These are phyloP conservation scores for Ramphastos sulfuratus DNA, from an alignment of 2,113 vertebrate genomes.

Conservation along the genomic window DNA sequence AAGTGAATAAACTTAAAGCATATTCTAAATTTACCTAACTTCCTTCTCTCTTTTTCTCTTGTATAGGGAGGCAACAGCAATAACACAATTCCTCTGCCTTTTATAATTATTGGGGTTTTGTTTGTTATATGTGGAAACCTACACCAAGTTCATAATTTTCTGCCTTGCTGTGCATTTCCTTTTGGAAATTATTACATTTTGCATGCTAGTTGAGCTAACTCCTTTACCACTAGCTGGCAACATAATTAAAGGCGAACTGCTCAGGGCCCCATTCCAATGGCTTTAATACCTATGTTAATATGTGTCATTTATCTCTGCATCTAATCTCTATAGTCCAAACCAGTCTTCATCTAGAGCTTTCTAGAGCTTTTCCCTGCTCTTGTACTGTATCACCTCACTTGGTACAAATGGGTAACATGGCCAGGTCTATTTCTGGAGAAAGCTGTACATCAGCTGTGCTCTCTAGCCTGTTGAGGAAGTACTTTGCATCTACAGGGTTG, in stretches of 20 bases:
- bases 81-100: accelerated
- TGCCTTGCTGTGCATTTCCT: neutral
- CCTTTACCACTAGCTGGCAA: neutral
- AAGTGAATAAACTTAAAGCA: neutral
- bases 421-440: neutral
- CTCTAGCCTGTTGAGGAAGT: neutral
- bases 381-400: too few relatives aligned
- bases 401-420: neutral
- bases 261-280: neutral
- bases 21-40: neutral
- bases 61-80: neutral
- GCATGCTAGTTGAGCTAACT: neutral
- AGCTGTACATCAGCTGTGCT: neutral
- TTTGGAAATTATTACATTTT: neutral
- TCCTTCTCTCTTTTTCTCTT: neutral
- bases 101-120: neutral
- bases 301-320: neutral
- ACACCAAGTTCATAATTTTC: neutral
- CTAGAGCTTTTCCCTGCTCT: neutral
- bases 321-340: neutral
- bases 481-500: neutral
- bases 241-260: neutral
- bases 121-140: neutral
- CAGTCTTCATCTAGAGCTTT: neutral
- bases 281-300: neutral